Conservation (phyloP, 2,888 invertebrate genomes). For the Enchytraeus crypticus region DNA sequence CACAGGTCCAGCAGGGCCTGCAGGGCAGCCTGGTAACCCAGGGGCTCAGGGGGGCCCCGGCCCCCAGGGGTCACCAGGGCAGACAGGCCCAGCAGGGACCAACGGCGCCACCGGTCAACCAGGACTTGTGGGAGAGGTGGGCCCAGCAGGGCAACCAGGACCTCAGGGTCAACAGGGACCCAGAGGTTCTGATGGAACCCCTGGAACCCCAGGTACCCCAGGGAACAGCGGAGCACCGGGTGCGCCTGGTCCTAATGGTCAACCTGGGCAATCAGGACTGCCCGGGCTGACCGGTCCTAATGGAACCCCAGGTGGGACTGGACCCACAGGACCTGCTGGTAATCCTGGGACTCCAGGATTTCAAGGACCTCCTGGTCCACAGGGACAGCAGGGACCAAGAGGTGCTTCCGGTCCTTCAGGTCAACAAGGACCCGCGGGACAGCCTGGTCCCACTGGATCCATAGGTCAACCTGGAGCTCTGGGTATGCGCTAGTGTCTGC, state of each 20-base stretch:
- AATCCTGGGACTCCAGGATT: conserved; percentile 10
- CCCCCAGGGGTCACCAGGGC: conserved; percentile 1
- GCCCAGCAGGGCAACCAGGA: conserved; percentile 11
- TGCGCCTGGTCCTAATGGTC: background rate
- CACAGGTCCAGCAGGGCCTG: conserved; percentile 16
- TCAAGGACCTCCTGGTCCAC: too few species aligned
- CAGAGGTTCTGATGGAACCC: background rate
- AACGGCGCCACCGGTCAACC: conserved; percentile 8
- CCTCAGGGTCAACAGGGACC: conserved; percentile 4
- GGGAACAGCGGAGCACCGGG: conserved; percentile 9
- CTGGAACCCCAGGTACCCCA: conserved; percentile 2
- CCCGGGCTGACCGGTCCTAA: conserved; percentile 11
- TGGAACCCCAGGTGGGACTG: conserved; percentile 2
- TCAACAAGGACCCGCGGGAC: background rate
- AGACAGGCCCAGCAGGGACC: conserved; percentile 7
- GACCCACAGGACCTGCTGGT: conserved; percentile 11
- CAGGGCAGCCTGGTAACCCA: conserved; percentile 9
- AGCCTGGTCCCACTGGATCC: conserved; percentile 5
- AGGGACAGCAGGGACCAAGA: too few species aligned
- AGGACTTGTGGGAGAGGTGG: background rate
- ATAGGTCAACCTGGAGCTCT: background rate
- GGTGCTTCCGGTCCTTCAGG: background rate
- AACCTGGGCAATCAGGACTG: background rate
- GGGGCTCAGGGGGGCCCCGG: conserved; percentile 1
- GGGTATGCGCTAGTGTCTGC: too few species aligned